Evolutionary conservation across 2,888 invertebrate species (phyloP), one percentile per base, ranked within the genome.

Genomic region (Melanophora roralis): DNA sequence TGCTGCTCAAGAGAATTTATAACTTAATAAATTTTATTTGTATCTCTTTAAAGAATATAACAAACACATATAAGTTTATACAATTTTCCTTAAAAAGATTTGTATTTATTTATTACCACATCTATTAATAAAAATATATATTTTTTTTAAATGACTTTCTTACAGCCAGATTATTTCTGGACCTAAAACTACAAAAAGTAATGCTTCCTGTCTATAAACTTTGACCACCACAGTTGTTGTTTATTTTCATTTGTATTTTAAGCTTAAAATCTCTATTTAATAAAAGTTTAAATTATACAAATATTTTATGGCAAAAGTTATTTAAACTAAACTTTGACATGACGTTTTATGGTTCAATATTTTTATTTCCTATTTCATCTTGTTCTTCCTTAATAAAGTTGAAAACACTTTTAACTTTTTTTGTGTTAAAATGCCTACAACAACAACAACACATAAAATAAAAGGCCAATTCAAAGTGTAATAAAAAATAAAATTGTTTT

Each of bases 391-490:
- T 49, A 40, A 60, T 53, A 53, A 27, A 73, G 40, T 23, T 34
- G 55, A 67, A 67, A 59, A 49, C 67, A 60, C 36, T 21, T 57
- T 27, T 34, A 19, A 36, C 23, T 23, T 49, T 11, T 40, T 12
- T 23, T 47, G 43, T 60, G 23, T 62, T 53, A 43, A 62, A 62
- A 40, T 69, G 21, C 51, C 62, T n/a, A n/a, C n/a, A 72, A 72
- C 36, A 45, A 27, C 5, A 64, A 72, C 43, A 47, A 21, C 16
- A 43, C 23, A 68, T 12, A 47, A 38, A 21, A 34, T 32, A 19
- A 62, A 14, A 78, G 78, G 69, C 78, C 78, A 79, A 79, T 71
- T 79, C 78, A 74, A 69, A 79, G 69, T 59, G 53, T 53, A 69
- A 74, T 69, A 69, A 74, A 69, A 64, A n/a, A n/a, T n/a, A n/a